These are phyloP conservation scores for Micrasema longulum DNA, from an alignment of 1,140 invertebrate genomes.

Conservation along the genomic window DNA sequence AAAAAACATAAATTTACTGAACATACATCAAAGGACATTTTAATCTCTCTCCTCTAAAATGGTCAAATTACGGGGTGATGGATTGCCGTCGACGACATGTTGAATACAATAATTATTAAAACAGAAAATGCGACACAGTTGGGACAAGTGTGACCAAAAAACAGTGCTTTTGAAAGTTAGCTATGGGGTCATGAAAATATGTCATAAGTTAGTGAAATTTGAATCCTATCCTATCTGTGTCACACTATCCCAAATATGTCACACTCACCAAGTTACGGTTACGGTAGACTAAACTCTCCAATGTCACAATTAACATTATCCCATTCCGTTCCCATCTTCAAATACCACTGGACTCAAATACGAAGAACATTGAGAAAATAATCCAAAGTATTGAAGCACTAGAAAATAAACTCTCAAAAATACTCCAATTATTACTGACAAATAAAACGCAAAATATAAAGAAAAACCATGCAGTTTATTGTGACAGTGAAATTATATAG, in stretches of 20 bases:
- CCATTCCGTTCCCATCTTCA: conserved; percentile 13
- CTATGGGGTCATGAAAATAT: too few relatives aligned
- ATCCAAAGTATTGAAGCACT: too few relatives aligned
- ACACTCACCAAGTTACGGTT: conserved; percentile 46
- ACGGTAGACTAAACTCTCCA: neutral
- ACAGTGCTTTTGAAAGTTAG: neutral
- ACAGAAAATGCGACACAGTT: conserved; percentile 52
- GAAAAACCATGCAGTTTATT: conserved; percentile 11
- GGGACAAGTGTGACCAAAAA: conserved; percentile 51
- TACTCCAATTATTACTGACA: neutral
- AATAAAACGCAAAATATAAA: conserved; percentile 10
- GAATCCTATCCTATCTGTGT: conserved; percentile 48
- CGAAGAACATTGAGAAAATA: conserved; percentile 1
- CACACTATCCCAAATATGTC: conserved; percentile 53
- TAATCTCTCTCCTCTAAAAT: too few relatives aligned
- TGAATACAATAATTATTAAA: too few relatives aligned
- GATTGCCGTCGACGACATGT: too few relatives aligned
- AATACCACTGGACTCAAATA: conserved; percentile 11
- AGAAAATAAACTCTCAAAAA: too few relatives aligned
- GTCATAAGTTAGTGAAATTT: neutral
- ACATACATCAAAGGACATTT: too few relatives aligned
- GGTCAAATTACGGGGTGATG: too few relatives aligned
- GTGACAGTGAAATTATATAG: conserved; percentile 5
- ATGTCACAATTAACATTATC: conserved; percentile 11
- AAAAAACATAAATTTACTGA: too few relatives aligned